These are phyloP conservation scores for Gadus chalcogrammus DNA, from an alignment of 2,113 vertebrate genomes.

Conservation along the genomic window DNA sequence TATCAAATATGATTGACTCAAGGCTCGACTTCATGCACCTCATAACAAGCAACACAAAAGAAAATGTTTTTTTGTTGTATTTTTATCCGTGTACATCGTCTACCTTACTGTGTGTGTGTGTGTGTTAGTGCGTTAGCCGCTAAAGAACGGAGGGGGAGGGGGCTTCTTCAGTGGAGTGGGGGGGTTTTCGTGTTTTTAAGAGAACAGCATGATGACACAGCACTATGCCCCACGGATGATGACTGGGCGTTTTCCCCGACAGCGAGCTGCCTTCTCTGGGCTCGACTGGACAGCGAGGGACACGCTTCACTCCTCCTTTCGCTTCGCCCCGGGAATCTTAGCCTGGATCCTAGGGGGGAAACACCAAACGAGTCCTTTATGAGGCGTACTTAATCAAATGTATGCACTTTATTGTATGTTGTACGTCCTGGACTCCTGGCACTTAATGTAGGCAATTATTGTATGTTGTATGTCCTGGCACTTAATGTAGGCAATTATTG, in stretches of 20 bases:
- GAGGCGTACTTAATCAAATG: too few relatives aligned
- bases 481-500: too few relatives aligned
- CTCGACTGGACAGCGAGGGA: conserved; percentile 35
- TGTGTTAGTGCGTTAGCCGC: conserved; percentile 62
- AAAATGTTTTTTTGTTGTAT: conserved; percentile 77
- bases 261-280: conserved; percentile 47
- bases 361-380: neutral
- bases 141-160: conserved; percentile 59
- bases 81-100: conserved; percentile 61
- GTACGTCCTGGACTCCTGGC: too few relatives aligned
- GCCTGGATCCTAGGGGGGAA: conserved; percentile 85
- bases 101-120: conserved; percentile 39
- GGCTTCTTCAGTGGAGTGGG: conserved; percentile 57
- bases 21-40: conserved; percentile 97
- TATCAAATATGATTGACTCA: conserved; percentile 81
- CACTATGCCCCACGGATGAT: conserved; percentile 73
- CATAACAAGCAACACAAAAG: conserved; percentile 87
- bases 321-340: conserved; percentile 96
- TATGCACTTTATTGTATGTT: too few relatives aligned
- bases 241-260: conserved; percentile 63
- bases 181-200: conserved; percentile 48
- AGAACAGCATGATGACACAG: conserved; percentile 81
- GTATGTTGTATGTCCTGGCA: too few relatives aligned
- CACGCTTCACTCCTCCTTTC: conserved; percentile 83
- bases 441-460: too few relatives aligned